Evolutionary conservation across 2,888 invertebrate genomes (phyloP).

Genomic region (Hoplodrina blanda): DNA sequence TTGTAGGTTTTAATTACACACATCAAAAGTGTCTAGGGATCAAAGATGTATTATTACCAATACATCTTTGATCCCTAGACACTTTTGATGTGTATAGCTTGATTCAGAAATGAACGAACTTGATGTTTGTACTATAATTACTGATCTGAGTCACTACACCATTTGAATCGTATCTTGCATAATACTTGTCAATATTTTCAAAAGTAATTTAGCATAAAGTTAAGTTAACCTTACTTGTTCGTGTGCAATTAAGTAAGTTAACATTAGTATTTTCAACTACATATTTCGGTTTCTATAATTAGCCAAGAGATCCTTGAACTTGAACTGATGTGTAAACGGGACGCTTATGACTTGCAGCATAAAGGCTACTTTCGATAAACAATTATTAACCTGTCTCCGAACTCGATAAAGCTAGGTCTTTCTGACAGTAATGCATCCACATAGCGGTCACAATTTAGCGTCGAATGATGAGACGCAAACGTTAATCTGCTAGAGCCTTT

Average conservation of each 20-base stretch:
- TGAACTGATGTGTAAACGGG: too few relatives aligned
- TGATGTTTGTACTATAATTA: not conserved
- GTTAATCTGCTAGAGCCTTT: too few relatives aligned
- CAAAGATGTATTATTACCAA: too few relatives aligned
- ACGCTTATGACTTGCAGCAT: too few relatives aligned
- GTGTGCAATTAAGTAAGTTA: not conserved
- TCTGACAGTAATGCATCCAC: not conserved
- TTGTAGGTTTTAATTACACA: not conserved
- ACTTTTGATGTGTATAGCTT: too few relatives aligned
- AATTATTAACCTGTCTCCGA: too few relatives aligned
- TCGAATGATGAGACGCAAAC: too few relatives aligned
- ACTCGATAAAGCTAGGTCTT: not conserved
- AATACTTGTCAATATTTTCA: conserved; percentile 3
- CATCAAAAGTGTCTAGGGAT: too few relatives aligned
- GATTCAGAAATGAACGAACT: conserved; percentile 9
- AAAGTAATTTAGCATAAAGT: not conserved
- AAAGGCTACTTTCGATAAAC: not conserved
- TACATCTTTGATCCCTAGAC: too few relatives aligned
- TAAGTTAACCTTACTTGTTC: conserved; percentile 4
- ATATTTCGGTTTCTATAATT: not conserved
- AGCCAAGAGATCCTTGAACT: not conserved
- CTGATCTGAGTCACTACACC: not conserved
- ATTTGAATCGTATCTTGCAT: not conserved
- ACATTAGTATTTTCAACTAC: too few relatives aligned
- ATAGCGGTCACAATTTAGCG: too few relatives aligned